Evolutionary conservation across 2,113 vertebrate species (phyloP), one percentile per base, ranked within the genome.

Genomic region (Ictidomys tridecemlineatus): DNA sequence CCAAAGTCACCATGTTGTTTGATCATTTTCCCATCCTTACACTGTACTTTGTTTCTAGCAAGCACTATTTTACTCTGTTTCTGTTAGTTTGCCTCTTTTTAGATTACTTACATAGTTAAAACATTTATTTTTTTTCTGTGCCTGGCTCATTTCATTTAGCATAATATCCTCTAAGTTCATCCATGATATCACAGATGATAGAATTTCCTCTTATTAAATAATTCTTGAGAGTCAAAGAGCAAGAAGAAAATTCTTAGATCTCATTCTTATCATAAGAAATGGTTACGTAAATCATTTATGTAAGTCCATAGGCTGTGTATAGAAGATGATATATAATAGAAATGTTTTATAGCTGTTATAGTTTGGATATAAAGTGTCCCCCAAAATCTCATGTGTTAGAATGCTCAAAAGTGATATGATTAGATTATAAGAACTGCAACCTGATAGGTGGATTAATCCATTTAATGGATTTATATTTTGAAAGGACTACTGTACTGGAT

Each of bases 181-280:
- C 12, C 39, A 58, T 58, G 65, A 17, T 58, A 2, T 72, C 12
- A 80, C 67, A 61, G 45, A 82, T 58, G 65, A 82, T 20, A 90
- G 32, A 12, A 53, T 79, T 79, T 70, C 51, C 45, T 91, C 22
- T 45, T n/a, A 22, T 58, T 58, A 45, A 92, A 61, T 86, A 90
- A 83, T 82, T 86, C 12, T 83, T 42, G 82, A 83, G 17, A 22
- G 78, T 89, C 53, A 86, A n/a, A 80, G 16, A 72, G 22, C 6
- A 77, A 91, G 9, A 86, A 78, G 11, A 93, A 88, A 69, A 73
- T 77, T 89, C 14, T 92, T 87, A 69, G 42, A 2, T 90, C 45
- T 85, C 26, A 63, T 76, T 85, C 51, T 2, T 85, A 73, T 77
- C 5, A 51, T 84, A 93, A 82, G 13, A 82, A 89, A 72, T 30